phyloP scores from a whole-genome alignment of 2,113 vertebrate genomes.

The Budorcas taxicolor region DNA sequence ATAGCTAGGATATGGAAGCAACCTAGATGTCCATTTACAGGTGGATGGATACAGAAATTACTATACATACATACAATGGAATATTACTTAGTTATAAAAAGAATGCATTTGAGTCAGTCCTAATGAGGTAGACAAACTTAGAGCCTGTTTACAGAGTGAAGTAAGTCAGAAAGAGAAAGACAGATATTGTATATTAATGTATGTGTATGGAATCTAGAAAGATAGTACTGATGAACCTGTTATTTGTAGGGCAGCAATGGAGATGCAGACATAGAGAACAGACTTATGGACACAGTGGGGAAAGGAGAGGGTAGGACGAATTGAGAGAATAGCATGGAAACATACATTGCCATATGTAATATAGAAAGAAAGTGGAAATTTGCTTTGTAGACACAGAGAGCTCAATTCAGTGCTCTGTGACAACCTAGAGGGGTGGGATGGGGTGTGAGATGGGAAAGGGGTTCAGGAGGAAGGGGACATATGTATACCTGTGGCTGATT shows the following conservation, averaged over 20 bases:
- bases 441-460: background rate
- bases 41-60: background rate
- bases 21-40: background rate
- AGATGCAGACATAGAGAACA: background rate
- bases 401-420: background rate
- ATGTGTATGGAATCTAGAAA: background rate
- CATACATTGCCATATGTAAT: background rate
- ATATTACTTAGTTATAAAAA: too few species aligned
- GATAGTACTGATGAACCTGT: background rate
- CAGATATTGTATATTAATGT: background rate
- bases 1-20: background rate
- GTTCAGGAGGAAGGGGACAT: background rate
- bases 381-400: background rate
- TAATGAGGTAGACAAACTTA: background rate
- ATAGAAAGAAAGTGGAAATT: background rate
- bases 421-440: background rate
- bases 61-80: background rate
- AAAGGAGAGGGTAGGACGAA: background rate
- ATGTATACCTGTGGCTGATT: background rate
- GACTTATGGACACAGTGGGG: background rate
- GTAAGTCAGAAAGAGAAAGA: background rate
- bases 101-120: background rate
- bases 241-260: background rate
- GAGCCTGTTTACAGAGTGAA: background rate
- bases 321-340: background rate